Base-by-base conservation (phyloP, 2,797 vertebrate genomes). In the Notamacropus eugenii region DNA sequence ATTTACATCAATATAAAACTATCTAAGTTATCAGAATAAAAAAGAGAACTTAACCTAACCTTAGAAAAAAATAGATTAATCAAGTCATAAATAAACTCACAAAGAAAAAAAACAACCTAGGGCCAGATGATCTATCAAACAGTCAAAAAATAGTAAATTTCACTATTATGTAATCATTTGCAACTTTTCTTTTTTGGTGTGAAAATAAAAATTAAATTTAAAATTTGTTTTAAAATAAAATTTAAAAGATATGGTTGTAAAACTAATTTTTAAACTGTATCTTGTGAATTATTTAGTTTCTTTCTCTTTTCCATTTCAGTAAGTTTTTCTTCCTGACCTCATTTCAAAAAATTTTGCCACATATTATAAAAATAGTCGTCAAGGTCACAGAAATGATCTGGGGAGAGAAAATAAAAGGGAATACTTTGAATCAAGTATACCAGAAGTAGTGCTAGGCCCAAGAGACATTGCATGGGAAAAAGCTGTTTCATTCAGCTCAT, bases 381-480 rank as follows among this genome's bases (percentile, higher is more conserved):
- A 82, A 94, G 93, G 92, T 95, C 93, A 92, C 93, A 90, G 90
- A 96, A 29, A 56, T 93, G 91, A 54, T 91, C 54, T 56, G 24
- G 74, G 59, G 31, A 54, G 14, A 22, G 34, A 91, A 62, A 90
- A 67, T 91, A 54, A 92, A 31, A 27, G 55, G 22, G 54, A 94
- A 90, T 90, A 28, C 19, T 91, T 91, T 90, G 14, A 94, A 24
- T 91, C 52, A 93, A 54, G 58, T 28, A 96, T 12, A 92, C 27
- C 16, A 90, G 12, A 91, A 67, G 40, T 90, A 11, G 55, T 57
- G 52, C 92, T 54, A 74, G 16, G 16, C 27, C 62, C 46, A 90
- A 74, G 91, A 92, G 19, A 58, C 94, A 62, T 92, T 91, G 93
- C 92, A 55, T 93, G n/a, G 90, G 96, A 96, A 96, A 95, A 93